A percentile compares a stretch with the other conserved stretches of the same genome.
Conservation (phyloP, 1,140 invertebrate genomes). For the Hirudo medicinalis region DNA sequence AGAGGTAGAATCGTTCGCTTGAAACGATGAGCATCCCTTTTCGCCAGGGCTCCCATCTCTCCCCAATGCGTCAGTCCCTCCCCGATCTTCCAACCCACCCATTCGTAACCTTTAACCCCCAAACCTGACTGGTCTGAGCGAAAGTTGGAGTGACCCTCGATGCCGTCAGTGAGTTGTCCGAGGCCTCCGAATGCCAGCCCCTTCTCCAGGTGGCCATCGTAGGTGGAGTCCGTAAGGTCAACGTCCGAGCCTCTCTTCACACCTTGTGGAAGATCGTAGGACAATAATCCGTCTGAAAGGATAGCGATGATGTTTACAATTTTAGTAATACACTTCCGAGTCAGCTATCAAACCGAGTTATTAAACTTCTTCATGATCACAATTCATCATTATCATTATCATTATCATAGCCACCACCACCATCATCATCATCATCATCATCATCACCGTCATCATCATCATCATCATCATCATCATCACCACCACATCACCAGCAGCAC, state of each 20-base stretch:
- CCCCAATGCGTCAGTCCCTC: neutral
- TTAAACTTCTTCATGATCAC: too few species aligned
- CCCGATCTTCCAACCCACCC: conserved; percentile 65
- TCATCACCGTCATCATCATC: conserved; percentile 18
- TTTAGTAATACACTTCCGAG: too few species aligned
- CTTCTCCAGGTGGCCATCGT: conserved; percentile 40
- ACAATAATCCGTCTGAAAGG: conserved; percentile 58
- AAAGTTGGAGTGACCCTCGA: conserved; percentile 53
- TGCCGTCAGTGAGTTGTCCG: conserved; percentile 74
- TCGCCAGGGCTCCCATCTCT: neutral
- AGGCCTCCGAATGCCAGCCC: conserved; percentile 56
- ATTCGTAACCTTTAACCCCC: conserved; percentile 59
- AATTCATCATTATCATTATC: neutral
- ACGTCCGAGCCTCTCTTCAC: conserved; percentile 49
- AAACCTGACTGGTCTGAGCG: conserved; percentile 53
- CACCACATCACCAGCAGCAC: conserved; percentile 10
- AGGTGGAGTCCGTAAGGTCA: conserved; percentile 16
- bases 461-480: conserved; percentile 17
- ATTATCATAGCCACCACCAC: neutral
- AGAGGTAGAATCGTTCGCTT: neutral
- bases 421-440: conserved; percentile 17
- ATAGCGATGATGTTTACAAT: neutral
- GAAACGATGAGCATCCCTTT: neutral
- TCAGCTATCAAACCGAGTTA: too few species aligned
- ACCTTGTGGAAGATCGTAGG: conserved; percentile 71